Evolutionary conservation across 2,797 vertebrate species (phyloP).

Genomic region (Petrocephalus schoutedeni): DNA sequence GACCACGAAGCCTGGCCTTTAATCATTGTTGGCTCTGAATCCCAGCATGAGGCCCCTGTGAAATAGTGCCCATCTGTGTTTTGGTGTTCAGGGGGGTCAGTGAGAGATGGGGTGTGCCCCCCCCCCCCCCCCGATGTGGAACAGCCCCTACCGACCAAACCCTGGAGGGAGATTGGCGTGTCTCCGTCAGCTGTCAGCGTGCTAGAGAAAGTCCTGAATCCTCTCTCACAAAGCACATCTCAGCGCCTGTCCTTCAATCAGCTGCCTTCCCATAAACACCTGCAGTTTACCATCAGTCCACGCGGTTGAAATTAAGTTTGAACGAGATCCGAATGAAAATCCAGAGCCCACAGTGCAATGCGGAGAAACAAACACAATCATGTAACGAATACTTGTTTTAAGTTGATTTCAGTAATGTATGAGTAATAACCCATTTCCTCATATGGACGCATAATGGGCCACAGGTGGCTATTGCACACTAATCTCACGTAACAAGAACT

Average conservation of each 20-base stretch:
- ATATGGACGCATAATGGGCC: neutral
- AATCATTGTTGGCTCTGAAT: neutral
- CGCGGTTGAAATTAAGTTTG: neutral
- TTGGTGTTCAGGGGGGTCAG: neutral
- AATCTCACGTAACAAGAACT: neutral
- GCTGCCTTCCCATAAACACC: neutral
- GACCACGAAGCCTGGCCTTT: neutral
- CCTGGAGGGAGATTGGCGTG: neutral
- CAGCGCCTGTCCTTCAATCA: neutral
- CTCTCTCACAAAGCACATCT: neutral
- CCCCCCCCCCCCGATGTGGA: neutral
- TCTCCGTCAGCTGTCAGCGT: neutral
- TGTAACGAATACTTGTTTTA: neutral
- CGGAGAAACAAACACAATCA: neutral
- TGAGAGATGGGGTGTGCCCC: neutral
- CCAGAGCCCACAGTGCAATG: neutral
- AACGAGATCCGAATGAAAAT: neutral
- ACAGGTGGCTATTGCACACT: neutral
- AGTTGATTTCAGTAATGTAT: neutral
- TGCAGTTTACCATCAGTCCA: neutral
- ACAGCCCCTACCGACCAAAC: neutral
- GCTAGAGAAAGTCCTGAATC: slow-evolving; percentile 37
- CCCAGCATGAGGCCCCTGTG: neutral
- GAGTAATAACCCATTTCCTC: neutral
- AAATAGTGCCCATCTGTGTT: neutral